Conservation (phyloP, 2,888 invertebrate species). For the Athetis lepigone region DNA sequence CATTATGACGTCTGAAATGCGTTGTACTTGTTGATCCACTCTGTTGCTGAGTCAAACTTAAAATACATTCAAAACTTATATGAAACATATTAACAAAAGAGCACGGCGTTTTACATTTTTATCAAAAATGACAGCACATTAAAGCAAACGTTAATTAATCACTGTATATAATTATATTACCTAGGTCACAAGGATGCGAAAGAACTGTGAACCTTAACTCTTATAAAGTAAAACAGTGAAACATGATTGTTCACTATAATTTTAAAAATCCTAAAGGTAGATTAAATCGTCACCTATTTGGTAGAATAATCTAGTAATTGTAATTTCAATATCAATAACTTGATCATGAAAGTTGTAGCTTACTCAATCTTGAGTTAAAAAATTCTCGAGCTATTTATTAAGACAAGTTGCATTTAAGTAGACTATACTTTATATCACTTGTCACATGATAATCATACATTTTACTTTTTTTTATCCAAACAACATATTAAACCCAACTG, state of each 20-base stretch:
- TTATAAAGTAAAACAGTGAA: conserved; percentile 64
- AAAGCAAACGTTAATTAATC: conserved; percentile 80
- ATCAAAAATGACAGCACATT: conserved; percentile 82
- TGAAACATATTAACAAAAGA: conserved; percentile 84
- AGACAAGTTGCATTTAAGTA: conserved; percentile 40
- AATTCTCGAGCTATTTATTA: conserved; percentile 37
- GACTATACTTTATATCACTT: conserved; percentile 49
- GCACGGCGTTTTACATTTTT: conserved; percentile 84
- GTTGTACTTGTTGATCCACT: conserved; percentile 77
- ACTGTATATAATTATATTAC: conserved; percentile 72
- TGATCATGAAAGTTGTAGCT: conserved; percentile 48
- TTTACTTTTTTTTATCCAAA: conserved; percentile 39
- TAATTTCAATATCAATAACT: conserved; percentile 66
- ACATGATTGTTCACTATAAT: conserved; percentile 69
- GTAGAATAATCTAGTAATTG: conserved; percentile 71
- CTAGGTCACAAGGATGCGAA: conserved; percentile 70
- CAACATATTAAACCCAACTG: conserved; percentile 43
- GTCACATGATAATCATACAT: conserved; percentile 51
- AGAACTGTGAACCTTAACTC: conserved; percentile 69
- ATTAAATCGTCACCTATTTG: conserved; percentile 75
- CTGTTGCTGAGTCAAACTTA: conserved; percentile 88
- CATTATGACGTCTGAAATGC: conserved; percentile 75
- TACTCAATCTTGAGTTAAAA: conserved; percentile 23
- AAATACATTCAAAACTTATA: conserved; percentile 83
- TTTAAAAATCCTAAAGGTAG: conserved; percentile 66